Base-by-base conservation (phyloP, 2,797 vertebrate genomes). In the Tauraco hartlaubi region DNA sequence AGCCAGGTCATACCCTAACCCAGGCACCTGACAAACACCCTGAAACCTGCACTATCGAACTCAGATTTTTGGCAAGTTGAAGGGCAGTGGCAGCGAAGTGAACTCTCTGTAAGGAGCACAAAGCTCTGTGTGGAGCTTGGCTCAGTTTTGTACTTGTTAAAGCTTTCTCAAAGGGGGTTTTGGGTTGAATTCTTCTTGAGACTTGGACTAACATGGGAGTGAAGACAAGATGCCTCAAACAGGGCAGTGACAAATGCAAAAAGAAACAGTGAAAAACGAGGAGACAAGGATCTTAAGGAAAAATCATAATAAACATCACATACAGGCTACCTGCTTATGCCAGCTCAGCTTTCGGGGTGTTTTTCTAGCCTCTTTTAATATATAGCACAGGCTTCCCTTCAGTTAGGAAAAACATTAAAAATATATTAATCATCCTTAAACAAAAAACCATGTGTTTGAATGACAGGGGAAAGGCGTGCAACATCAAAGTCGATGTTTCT, bases 351-450 rank as follows among this genome's bases (percentile, higher is more conserved):
- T 95, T 94, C 0, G 2, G 85, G 85, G 83, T 95, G 84, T 96
- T 96, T 95, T 96, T 92, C 93, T 95, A 91, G 92, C 55, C 80
- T 82, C 86, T 87, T 80, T 86, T 97, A 96, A 97, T 96, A 95
- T 77, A 94, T 87, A 96, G 85, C 77, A 71, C 94, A 97, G 95
- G 85, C 87, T 95, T 97, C 80, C 92, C 90, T 89, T 94, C 90
- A 93, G 94, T 92, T 89, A 92, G 80, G 83, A 80, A 89, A 93
- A 94, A 90, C 93, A 96, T 96, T 96, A 96, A 96, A 95, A 95
- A 90, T 92, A 52, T 95, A 96, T 97, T 96, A 95, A 96, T 96
- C 94, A 95, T 95, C 75, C 90, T 96, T 96, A 96, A 96, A 95
- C 88, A 97, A 97, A 96, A 97, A 96, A 88, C 0, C 94, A 95